A percentile compares a stretch with the other conserved stretches of the same genome.
phyloP scores from a whole-genome alignment of 2,797 vertebrate species.

The Poecilia wingei region DNA sequence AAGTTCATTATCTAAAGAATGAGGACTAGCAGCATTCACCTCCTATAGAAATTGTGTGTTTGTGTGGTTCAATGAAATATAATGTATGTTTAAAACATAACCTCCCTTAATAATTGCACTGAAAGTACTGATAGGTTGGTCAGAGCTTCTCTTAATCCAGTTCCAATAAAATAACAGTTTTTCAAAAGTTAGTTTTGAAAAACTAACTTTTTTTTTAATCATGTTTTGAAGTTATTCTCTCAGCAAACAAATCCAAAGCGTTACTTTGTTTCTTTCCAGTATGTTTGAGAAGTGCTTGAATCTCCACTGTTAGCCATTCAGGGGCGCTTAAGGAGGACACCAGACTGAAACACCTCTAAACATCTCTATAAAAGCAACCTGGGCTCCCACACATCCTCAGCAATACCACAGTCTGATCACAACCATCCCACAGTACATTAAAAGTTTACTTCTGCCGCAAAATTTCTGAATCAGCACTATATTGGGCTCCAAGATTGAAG shows the following conservation, averaged over 20 bases:
- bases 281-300: too few relatives aligned
- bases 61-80: not conserved
- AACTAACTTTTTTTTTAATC: too few relatives aligned
- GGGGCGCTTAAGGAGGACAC: not conserved
- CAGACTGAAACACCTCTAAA: not conserved
- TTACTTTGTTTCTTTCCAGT: too few relatives aligned
- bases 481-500: not conserved
- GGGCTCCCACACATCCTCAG: not conserved
- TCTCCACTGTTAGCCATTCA: too few relatives aligned
- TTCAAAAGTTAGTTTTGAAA: too few relatives aligned
- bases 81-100: not conserved
- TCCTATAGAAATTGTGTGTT: not conserved
- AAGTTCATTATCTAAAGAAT: conserved; percentile 14
- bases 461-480: too few relatives aligned
- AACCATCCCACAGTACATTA: not conserved
- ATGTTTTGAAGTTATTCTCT: too few relatives aligned
- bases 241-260: too few relatives aligned
- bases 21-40: not conserved
- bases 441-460: not conserved
- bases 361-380: not conserved
- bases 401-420: not conserved
- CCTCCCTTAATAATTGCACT: too few relatives aligned
- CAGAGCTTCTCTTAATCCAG: too few relatives aligned
- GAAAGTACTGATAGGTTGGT: too few relatives aligned
- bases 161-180: too few relatives aligned